These are phyloP conservation scores for Drosophila birchii DNA, from an alignment of 2,888 invertebrate species.

Conservation along the genomic window DNA sequence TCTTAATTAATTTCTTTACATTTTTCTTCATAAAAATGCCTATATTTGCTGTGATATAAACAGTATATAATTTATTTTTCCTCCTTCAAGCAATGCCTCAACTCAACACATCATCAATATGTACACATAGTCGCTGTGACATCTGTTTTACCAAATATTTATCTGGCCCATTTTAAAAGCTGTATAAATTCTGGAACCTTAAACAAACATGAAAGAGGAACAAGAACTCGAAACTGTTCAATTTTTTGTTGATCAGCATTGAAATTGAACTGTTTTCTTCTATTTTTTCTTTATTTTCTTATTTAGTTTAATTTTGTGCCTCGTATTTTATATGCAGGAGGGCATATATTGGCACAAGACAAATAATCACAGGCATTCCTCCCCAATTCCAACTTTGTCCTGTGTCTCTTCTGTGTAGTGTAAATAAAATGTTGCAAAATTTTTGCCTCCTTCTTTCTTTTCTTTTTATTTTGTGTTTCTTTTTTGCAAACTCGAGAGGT, in stretches of 20 bases:
- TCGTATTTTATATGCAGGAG: conserved; percentile 72
- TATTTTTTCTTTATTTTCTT: conserved; percentile 5
- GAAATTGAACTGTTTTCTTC: conserved; percentile 59
- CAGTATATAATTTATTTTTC: neutral
- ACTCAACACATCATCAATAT: neutral
- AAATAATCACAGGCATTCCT: conserved; percentile 58
- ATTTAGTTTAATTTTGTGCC: conserved; percentile 34
- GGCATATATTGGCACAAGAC: conserved; percentile 71
- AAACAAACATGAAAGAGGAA: conserved; percentile 71
- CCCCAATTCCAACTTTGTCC: conserved; percentile 6
- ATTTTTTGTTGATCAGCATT: conserved; percentile 70
- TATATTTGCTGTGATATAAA: neutral
- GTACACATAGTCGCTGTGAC: neutral
- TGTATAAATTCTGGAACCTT: conserved; percentile 66
- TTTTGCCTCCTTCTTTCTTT: conserved; percentile 9
- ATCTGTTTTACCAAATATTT: conserved; percentile 55
- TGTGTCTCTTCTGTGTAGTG: conserved; percentile 44
- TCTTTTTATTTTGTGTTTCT: conserved; percentile 27
- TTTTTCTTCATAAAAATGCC: too few relatives aligned
- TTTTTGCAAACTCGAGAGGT: neutral
- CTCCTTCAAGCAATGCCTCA: neutral
- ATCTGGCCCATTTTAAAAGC: conserved; percentile 64
- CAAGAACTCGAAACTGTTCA: conserved; percentile 33
- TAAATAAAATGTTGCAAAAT: conserved; percentile 78
- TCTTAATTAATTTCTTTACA: neutral